phyloP scores from a whole-genome alignment of 2,113 vertebrate species.

The Chitala chitala region DNA sequence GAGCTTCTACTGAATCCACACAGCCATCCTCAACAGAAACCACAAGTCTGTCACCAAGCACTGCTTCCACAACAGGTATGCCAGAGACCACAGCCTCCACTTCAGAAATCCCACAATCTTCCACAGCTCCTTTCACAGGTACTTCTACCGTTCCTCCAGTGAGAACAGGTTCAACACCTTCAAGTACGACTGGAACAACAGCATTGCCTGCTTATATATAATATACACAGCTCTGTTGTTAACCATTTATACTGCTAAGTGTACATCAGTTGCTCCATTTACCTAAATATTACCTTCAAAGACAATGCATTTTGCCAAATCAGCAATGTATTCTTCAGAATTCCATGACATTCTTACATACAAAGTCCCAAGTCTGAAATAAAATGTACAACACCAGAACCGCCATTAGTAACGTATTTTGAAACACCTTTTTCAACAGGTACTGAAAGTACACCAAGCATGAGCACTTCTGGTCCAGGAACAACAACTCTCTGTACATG shows the following conservation, averaged over 20 bases:
- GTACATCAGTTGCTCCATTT: not conserved
- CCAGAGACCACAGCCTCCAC: fast-evolving
- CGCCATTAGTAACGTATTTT: not conserved
- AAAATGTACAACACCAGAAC: not conserved
- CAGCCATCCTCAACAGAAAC: not conserved
- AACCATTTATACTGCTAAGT: not conserved
- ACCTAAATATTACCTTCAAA: not conserved
- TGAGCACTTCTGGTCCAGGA: not conserved
- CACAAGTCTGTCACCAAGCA: not conserved
- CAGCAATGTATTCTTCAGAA: not conserved
- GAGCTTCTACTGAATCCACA: not conserved
- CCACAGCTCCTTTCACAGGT: not conserved
- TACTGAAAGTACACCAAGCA: not conserved
- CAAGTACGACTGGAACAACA: not conserved
- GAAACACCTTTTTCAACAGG: not conserved
- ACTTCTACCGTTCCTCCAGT: not conserved
- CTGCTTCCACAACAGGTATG: fast-evolving
- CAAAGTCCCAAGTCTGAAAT: not conserved
- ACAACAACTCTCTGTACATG: slow-evolving; percentile 42
- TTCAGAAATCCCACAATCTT: not conserved
- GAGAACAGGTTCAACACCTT: not conserved
- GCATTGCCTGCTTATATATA: not conserved
- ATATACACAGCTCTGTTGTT: not conserved
- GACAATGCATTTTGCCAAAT: not conserved
- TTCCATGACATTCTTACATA: not conserved